phyloP scores from a whole-genome alignment of 2,888 invertebrate genomes.

The Dysmachus trigonus region DNA sequence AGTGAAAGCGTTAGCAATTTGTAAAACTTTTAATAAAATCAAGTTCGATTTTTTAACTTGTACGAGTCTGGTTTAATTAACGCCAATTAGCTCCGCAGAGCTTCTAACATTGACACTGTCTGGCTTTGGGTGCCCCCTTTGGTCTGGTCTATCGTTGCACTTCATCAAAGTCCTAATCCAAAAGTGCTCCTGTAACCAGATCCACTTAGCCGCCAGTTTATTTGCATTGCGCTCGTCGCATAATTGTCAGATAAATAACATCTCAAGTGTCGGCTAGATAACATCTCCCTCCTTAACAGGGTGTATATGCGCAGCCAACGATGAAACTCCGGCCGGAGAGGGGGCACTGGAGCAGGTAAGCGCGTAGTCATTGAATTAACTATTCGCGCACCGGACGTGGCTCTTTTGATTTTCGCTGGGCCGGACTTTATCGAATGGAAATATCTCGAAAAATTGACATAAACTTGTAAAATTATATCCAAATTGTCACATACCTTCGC shows the following conservation, averaged over 20 bases:
- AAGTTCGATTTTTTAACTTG: not conserved
- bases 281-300: slow-evolving; percentile 18
- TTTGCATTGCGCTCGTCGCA: not conserved
- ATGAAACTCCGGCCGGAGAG: not conserved
- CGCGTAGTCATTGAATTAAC: slow-evolving; percentile 7
- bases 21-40: not conserved
- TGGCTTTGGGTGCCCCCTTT: not conserved
- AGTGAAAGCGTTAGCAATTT: not conserved
- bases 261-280: slow-evolving; percentile 11
- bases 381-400: not conserved
- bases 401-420: slow-evolving; percentile 17
- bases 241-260: slow-evolving; percentile 30
- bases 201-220: slow-evolving; percentile 2
- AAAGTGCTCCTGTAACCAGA: slow-evolving; percentile 35
- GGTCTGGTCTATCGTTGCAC: not conserved
- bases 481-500: slow-evolving; percentile 34
- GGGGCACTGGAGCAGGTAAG: not conserved
- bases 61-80: not conserved
- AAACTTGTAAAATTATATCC: slow-evolving; percentile 42
- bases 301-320: not conserved
- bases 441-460: slow-evolving; percentile 41
- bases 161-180: slow-evolving; percentile 18
- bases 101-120: not conserved
- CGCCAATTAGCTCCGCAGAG: not conserved
- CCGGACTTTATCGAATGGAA: slow-evolving; percentile 34